phyloP scores from a whole-genome alignment of 1,140 invertebrate genomes.

The Oedothorax gibbosus region DNA sequence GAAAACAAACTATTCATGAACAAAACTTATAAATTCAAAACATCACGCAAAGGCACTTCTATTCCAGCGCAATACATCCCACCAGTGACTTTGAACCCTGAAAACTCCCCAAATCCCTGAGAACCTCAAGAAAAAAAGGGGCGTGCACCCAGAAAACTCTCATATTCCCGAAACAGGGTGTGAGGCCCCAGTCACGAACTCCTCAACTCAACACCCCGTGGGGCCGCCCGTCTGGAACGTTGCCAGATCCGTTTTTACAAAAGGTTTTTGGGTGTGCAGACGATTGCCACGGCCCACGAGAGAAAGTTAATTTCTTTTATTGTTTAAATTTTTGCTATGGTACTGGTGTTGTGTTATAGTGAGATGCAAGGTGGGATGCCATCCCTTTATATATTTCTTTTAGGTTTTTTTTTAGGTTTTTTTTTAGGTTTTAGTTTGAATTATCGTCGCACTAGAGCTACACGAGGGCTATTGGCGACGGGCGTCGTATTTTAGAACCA shows the following conservation, averaged over 20 bases:
- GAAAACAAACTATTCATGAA: no score
- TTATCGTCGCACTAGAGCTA: no score
- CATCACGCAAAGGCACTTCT: background rate
- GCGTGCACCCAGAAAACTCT: constrained; percentile 10
- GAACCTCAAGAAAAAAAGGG: constrained; percentile 8
- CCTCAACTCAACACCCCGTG: constrained; percentile 21
- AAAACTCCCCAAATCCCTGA: background rate
- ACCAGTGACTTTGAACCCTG: background rate
- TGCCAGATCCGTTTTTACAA: constrained; percentile 45
- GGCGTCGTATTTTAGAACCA: no score
- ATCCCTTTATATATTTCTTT: no score
- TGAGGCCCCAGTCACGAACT: constrained; percentile 20
- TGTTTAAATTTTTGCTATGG: no score
- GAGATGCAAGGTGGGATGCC: no score
- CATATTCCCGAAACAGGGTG: constrained; percentile 1
- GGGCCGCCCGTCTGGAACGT: constrained; percentile 32
- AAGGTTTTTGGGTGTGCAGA: constrained; percentile 46
- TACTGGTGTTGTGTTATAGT: no score
- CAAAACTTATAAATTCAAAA: background rate
- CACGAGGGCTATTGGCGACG: no score
- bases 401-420: no score
- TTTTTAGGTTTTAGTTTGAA: no score
- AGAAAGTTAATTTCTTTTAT: no score
- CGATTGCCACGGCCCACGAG: constrained; percentile 18
- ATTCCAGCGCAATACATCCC: background rate